A percentile compares a stretch with the other conserved stretches of the same genome.
phyloP scores from a whole-genome alignment of 2,888 invertebrate species.

The Antheraea yamamai region DNA sequence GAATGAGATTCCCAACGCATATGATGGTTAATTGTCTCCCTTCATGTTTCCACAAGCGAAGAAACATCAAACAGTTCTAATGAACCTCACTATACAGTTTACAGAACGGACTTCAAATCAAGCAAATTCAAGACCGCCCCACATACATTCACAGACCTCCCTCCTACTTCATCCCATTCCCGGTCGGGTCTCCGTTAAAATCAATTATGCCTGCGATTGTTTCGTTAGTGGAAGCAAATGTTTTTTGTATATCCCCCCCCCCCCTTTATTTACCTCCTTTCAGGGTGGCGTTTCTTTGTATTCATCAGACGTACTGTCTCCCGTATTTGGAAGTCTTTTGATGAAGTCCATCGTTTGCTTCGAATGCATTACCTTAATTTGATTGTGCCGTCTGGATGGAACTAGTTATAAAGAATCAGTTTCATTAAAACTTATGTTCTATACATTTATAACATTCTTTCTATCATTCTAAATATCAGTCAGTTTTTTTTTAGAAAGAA shows the following conservation, averaged over 20 bases:
- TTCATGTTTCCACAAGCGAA: not conserved
- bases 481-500: no score
- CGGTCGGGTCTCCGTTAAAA: slow-evolving; percentile 74
- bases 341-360: slow-evolving; percentile 61
- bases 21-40: no score
- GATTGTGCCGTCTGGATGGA: slow-evolving; percentile 21
- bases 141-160: slow-evolving; percentile 26
- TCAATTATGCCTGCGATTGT: slow-evolving; percentile 80
- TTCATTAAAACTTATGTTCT: not conserved
- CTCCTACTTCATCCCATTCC: slow-evolving; percentile 61
- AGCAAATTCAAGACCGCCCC: slow-evolving; percentile 7
- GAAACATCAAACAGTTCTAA: not conserved
- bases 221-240: slow-evolving; percentile 77
- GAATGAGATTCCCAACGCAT: no score
- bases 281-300: slow-evolving; percentile 56
- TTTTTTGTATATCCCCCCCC: slow-evolving; percentile 57
- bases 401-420: not conserved
- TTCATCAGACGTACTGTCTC: slow-evolving; percentile 67
- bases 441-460: not conserved
- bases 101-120: slow-evolving; percentile 16
- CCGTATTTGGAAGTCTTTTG: slow-evolving; percentile 76
- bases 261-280: slow-evolving; percentile 33
- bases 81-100: not conserved
- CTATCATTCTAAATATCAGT: no score
- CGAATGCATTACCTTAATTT: slow-evolving; percentile 56